These are phyloP conservation scores for Melinaea menophilus DNA, from an alignment of 2,888 invertebrate species.

Conservation along the genomic window DNA sequence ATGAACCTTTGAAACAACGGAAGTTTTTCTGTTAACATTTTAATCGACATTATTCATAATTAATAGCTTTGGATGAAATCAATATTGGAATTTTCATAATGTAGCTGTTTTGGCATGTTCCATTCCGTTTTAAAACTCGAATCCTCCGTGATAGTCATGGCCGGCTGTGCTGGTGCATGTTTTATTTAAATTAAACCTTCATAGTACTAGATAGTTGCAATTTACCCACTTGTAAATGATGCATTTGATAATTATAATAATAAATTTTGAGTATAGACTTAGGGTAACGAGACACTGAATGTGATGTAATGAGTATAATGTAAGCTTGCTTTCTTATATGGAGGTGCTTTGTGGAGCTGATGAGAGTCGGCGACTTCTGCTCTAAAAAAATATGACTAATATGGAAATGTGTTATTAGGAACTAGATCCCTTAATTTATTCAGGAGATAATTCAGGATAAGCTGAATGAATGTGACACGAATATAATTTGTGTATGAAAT, in stretches of 20 bases:
- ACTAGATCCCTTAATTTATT: slow-evolving; percentile 29
- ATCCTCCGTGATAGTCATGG: not conserved
- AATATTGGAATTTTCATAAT: slow-evolving; percentile 27
- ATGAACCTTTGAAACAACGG: slow-evolving; percentile 54
- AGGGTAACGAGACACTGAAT: slow-evolving; percentile 7
- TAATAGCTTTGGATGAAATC: slow-evolving; percentile 25
- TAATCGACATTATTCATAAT: slow-evolving; percentile 16
- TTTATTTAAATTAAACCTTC: not conserved
- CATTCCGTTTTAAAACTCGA: not conserved
- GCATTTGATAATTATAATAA: slow-evolving; percentile 1
- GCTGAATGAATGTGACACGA: slow-evolving; percentile 28
- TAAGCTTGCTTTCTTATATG: slow-evolving; percentile 23
- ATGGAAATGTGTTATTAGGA: slow-evolving; percentile 23
- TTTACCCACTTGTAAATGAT: too few relatives aligned
- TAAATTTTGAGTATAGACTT: slow-evolving; percentile 5
- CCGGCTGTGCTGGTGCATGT: not conserved
- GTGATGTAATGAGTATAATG: slow-evolving; percentile 22
- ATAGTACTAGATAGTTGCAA: not conserved
- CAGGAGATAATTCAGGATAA: slow-evolving; percentile 15
- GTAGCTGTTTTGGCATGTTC: slow-evolving; percentile 24
- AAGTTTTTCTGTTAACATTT: slow-evolving; percentile 56
- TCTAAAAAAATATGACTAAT: slow-evolving; percentile 10
- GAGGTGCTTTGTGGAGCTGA: slow-evolving; percentile 16
- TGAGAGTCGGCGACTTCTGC: slow-evolving; percentile 8
- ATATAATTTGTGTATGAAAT: slow-evolving; percentile 36